Evolutionary conservation across 2,888 invertebrate species (phyloP).

Genomic region (Ennomos fuscantarius): DNA sequence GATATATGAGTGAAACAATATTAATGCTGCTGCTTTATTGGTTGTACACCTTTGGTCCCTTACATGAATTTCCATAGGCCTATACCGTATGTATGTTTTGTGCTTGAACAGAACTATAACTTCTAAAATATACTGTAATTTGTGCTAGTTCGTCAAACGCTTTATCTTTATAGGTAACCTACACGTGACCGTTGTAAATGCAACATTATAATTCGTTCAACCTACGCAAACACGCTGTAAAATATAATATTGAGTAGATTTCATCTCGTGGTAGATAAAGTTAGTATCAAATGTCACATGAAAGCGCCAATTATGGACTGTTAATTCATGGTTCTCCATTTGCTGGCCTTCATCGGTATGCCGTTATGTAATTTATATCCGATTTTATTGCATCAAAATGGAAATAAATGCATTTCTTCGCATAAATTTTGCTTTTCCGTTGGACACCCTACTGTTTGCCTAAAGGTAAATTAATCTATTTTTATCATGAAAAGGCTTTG

Average conservation of each 20-base stretch:
- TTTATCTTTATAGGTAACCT: too few relatives aligned
- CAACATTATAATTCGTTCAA: conserved; percentile 26
- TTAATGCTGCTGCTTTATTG: too few relatives aligned
- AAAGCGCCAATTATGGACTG: conserved; percentile 40
- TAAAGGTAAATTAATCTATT: background rate
- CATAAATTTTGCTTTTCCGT: conserved; percentile 14
- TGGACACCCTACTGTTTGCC: background rate
- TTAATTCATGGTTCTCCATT: conserved; percentile 37
- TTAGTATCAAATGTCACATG: conserved; percentile 37
- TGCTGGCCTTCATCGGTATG: conserved; percentile 23
- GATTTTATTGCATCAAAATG: conserved; percentile 25
- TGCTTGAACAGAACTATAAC: too few relatives aligned
- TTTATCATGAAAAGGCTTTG: too few relatives aligned
- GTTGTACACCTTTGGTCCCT: too few relatives aligned
- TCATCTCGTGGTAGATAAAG: conserved; percentile 32
- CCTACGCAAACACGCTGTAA: conserved; percentile 29
- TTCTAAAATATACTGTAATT: too few relatives aligned
- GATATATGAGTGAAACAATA: too few relatives aligned
- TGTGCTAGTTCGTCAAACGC: too few relatives aligned
- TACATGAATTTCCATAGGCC: too few relatives aligned
- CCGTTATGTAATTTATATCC: conserved; percentile 23
- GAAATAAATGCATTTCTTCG: conserved; percentile 7
- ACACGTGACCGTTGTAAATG: conserved; percentile 14
- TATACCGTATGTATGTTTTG: too few relatives aligned
- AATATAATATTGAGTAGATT: conserved; percentile 21